These are phyloP conservation scores for Strix aluco DNA, from an alignment of 2,113 vertebrate genomes.

Conservation along the genomic window DNA sequence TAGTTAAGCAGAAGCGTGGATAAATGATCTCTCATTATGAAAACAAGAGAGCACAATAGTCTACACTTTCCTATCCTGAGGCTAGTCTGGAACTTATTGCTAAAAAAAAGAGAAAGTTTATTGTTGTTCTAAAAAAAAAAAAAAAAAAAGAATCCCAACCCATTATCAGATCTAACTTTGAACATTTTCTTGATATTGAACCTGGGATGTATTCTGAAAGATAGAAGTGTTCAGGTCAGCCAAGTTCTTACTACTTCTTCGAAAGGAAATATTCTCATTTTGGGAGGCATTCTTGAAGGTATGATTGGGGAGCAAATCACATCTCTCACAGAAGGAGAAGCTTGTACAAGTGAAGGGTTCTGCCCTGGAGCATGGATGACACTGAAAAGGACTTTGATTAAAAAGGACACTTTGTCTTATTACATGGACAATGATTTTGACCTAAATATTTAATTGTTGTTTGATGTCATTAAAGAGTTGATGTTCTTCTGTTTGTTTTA, in stretches of 20 bases:
- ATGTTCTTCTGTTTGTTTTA: slow-evolving; percentile 42
- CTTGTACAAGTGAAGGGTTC: not conserved
- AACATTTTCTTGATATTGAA: not conserved
- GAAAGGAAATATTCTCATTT: not conserved
- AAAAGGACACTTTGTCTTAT: not conserved
- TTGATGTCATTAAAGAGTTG: slow-evolving; percentile 8
- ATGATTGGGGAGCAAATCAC: not conserved
- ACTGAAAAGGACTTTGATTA: not conserved
- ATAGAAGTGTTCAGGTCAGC: not conserved
- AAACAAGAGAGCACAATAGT: not conserved
- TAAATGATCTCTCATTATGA: not conserved
- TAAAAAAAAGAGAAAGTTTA: not conserved
- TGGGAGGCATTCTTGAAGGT: not conserved
- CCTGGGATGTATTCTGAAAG: not conserved
- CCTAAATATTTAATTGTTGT: slow-evolving; percentile 14
- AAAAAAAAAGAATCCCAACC: not conserved
- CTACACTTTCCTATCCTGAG: not conserved
- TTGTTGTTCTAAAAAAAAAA: not conserved
- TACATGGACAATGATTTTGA: slow-evolving; percentile 19
- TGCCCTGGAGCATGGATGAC: not conserved
- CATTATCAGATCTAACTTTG: not conserved
- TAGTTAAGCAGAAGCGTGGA: not conserved
- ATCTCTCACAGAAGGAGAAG: not conserved
- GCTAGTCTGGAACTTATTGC: not conserved
- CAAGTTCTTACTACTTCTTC: not conserved